Conservation (phyloP, 2,113 vertebrate species). For the Gnathonemus longibarbis region DNA sequence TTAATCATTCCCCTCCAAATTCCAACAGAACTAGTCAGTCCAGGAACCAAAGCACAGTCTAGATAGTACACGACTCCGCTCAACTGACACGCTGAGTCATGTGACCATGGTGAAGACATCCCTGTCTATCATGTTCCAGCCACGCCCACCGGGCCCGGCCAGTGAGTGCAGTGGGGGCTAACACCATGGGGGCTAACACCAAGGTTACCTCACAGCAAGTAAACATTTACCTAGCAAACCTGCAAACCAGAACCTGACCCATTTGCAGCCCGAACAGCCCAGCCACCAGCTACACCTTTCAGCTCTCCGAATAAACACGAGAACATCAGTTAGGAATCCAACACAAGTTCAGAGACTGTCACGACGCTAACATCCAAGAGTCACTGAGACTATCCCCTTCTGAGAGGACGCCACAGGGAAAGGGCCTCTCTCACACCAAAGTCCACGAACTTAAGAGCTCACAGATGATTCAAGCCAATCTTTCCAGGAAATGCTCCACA, state of each 20-base stretch:
- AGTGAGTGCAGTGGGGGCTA: not conserved
- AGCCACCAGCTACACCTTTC: not conserved
- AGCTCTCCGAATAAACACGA: not conserved
- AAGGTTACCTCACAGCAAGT: not conserved
- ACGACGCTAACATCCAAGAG: not conserved
- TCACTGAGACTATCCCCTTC: not conserved
- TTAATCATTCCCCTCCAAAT: slow-evolving; percentile 19
- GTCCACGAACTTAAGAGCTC: not conserved
- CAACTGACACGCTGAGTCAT: not conserved
- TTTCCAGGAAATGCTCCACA: not conserved
- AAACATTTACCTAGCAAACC: slow-evolving; percentile 10
- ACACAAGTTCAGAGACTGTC: not conserved
- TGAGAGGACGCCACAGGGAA: not conserved
- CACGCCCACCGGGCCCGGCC: not conserved
- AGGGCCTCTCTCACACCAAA: not conserved
- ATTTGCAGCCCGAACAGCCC: too few relatives aligned
- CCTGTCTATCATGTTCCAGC: not conserved
- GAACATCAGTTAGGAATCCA: not conserved
- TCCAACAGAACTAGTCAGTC: slow-evolving; percentile 36
- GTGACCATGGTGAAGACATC: not conserved
- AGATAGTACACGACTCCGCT: not conserved
- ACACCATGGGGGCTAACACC: not conserved
- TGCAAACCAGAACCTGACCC: not conserved
- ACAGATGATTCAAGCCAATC: not conserved
- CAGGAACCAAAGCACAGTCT: not conserved